Conservation (phyloP, 2,797 vertebrate species). For the Channallabes apus region DNA sequence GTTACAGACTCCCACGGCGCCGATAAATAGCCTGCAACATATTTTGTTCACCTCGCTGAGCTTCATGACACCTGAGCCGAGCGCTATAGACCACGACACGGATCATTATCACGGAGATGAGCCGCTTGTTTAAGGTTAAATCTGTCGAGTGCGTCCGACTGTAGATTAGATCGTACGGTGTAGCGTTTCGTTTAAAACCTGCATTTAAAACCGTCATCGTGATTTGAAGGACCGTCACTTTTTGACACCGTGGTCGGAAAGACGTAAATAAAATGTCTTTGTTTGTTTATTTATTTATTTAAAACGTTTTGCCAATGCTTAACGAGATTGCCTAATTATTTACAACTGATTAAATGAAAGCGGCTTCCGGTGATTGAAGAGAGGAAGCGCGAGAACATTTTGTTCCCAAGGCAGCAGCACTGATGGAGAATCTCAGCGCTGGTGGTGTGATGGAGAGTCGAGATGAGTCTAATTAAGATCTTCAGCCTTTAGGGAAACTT, state of each 20-base stretch:
- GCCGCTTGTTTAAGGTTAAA: background rate
- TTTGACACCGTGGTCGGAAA: background rate
- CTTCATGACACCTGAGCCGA: conserved; percentile 22
- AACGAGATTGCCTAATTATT: background rate
- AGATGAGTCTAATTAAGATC: conserved; percentile 11
- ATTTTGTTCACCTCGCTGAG: conserved; percentile 7
- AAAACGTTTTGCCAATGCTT: too few relatives aligned
- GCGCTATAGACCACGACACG: background rate
- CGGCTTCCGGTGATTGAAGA: too few relatives aligned
- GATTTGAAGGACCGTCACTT: background rate
- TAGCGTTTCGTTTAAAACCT: background rate
- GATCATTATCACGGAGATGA: conserved; percentile 3
- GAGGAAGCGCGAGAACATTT: background rate
- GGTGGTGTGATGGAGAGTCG: background rate
- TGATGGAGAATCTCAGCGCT: background rate
- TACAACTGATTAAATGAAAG: too few relatives aligned
- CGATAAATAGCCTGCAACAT: background rate
- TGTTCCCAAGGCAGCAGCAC: background rate
- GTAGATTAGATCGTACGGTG: background rate
- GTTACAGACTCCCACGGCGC: conserved; percentile 42
- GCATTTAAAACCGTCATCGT: background rate
- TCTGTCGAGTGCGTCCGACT: background rate
- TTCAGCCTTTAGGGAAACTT: background rate
- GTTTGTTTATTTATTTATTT: too few relatives aligned
- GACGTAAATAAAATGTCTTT: background rate